Evolutionary conservation across 2,888 invertebrate genomes (phyloP), one percentile per base, ranked within the genome.

Genomic region (Unio pictorum): DNA sequence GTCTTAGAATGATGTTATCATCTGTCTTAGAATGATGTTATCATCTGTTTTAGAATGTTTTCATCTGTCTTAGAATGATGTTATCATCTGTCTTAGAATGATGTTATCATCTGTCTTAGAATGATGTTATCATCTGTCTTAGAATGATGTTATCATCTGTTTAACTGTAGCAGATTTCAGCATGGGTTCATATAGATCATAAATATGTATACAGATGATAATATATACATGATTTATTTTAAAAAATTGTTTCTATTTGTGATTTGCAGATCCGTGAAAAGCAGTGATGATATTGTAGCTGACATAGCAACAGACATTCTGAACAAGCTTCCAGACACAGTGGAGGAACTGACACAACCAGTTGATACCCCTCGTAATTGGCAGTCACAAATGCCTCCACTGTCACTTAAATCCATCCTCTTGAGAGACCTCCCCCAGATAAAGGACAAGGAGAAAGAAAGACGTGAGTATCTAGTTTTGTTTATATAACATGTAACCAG

Each of bases 231-330:
- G 18, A 20, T 54, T 68, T 62, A 34, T 18, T 63, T 28, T n/a
- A 45, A 64, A 56, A 55, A 23, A 17, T 34, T 64, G 17, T 11
- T 61, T 66, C 30, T 8, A 15, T 34, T 61, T 55, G 45, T 45
- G 45, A 45, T 45, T 15, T 64, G n/a, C 71, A 88, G 87, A 54
- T 80, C 83, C 23, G 84, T 92, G 20, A 93, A 92, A 74, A 94
- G 95, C 0, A 93, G 94, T 3, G 96, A 97, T 85, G 93, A 95
- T 79, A 92, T 95, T 63, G 94, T 96, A 0, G 92, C 93, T 86
- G 93, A 93, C 66, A 94, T 96, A 4, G 93, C 95, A 0, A 92
- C 92, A 45, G 96, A 96, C 82, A 94, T 97, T 73, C 90, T 82
- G 66, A 69, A 74, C 15, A 79, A 78, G n/a, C 70, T 89, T 11